Evolutionary conservation across 2,113 vertebrate species (phyloP).

Genomic region (Himantopus leucocephalus): DNA sequence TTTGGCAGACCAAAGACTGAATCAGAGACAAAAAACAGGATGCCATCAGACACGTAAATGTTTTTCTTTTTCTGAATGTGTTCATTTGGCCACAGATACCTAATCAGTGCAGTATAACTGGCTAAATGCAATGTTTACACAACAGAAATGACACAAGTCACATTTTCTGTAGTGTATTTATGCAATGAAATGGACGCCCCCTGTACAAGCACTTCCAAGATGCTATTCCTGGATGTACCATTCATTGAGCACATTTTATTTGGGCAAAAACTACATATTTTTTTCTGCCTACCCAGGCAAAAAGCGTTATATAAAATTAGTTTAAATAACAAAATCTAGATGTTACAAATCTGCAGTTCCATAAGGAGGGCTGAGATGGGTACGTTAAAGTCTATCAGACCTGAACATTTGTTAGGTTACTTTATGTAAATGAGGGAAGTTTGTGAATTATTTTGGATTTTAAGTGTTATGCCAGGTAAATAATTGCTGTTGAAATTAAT

Average conservation of each 20-base stretch:
- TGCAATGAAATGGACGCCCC: not conserved
- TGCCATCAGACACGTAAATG: not conserved
- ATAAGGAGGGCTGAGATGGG: not conserved
- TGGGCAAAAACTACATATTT: not conserved
- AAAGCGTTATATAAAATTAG: not conserved
- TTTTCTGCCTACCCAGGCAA: not conserved
- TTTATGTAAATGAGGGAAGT: not conserved
- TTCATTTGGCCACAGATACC: constrained; percentile 2
- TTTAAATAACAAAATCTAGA: not conserved
- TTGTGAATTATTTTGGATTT: not conserved
- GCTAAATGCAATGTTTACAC: not conserved
- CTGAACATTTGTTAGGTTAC: not conserved
- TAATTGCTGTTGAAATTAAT: not conserved
- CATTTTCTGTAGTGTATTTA: not conserved
- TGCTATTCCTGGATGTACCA: not conserved
- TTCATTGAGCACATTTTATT: not conserved
- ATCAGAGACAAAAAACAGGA: not conserved
- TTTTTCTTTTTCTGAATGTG: not conserved
- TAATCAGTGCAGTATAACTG: not conserved
- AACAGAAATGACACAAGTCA: not conserved
- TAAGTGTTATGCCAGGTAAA: not conserved
- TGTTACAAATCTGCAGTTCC: not conserved
- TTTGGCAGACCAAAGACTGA: constrained; percentile 22
- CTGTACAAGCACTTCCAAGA: not conserved
- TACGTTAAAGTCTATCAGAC: not conserved